Evolutionary conservation across 2,888 invertebrate genomes (phyloP).

Genomic region (Nowickia ferox): DNA sequence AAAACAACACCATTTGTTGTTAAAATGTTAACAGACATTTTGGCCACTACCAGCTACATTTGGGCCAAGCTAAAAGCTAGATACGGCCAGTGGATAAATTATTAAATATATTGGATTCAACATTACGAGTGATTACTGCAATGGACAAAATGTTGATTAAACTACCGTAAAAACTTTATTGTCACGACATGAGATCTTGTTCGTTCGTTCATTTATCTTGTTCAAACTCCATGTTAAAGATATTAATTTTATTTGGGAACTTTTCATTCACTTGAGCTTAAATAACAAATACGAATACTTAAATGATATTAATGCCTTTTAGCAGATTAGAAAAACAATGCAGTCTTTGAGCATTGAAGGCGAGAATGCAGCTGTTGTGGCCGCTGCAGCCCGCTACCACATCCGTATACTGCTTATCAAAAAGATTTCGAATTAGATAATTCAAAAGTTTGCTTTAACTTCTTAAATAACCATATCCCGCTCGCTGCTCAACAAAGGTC

Average conservation of each 20-base stretch:
- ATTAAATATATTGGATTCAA: conserved; percentile 34
- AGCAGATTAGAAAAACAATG: conserved; percentile 21
- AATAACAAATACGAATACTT: conserved; percentile 17
- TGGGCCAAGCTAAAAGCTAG: neutral
- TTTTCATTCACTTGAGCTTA: conserved; percentile 54
- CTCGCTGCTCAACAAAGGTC: neutral
- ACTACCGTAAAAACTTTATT: conserved; percentile 81
- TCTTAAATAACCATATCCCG: neutral
- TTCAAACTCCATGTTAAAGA: conserved; percentile 58
- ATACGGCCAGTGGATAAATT: conserved; percentile 8
- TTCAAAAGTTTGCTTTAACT: neutral
- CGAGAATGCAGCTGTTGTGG: neutral
- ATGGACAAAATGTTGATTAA: conserved; percentile 72
- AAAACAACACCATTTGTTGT: conserved; percentile 23
- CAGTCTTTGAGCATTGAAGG: conserved; percentile 3
- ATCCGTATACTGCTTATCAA: neutral
- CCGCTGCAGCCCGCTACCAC: neutral
- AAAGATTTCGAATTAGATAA: neutral
- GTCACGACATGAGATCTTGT: conserved; percentile 74
- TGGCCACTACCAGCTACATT: conserved; percentile 24
- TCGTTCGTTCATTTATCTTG: conserved; percentile 68
- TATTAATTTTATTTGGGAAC: conserved; percentile 69
- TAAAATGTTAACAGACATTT: conserved; percentile 47
- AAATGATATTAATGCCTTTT: conserved; percentile 24
- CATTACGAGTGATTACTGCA: conserved; percentile 17